Evolutionary conservation across 53 echinoderm and acorn worm genomes (phyloP).

Genomic region (Apostichopus leukothele): DNA sequence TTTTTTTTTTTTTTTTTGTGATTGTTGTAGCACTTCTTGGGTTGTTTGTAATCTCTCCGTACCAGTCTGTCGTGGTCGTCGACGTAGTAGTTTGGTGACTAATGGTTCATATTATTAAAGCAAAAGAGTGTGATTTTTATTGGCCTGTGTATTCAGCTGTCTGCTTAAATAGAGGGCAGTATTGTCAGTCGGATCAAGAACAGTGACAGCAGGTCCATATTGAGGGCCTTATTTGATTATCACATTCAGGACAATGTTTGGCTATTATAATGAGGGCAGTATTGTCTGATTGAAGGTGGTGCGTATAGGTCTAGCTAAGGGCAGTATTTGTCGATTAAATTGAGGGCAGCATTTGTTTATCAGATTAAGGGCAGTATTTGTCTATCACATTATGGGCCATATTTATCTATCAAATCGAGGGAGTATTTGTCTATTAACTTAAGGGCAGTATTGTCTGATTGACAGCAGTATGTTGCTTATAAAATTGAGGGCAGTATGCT

Average conservation of each 20-base stretch:
- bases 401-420: too few relatives aligned
- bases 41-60: conserved; percentile 38
- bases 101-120: conserved; percentile 12
- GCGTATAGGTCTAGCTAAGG: too few relatives aligned
- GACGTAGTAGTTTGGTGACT: conserved; percentile 23
- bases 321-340: too few relatives aligned
- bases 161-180: background rate
- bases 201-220: too few relatives aligned
- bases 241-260: too few relatives aligned
- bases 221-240: too few relatives aligned
- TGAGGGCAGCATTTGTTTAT: background rate
- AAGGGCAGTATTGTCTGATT: background rate
- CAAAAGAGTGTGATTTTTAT: background rate
- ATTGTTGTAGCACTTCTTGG: conserved; percentile 50
- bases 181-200: background rate
- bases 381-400: too few relatives aligned
- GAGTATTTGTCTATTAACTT: background rate
- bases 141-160: conserved; percentile 15
- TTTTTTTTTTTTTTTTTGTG: background rate
- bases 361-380: background rate
- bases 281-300: background rate
- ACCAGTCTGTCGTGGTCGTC: background rate
- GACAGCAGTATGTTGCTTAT: too few relatives aligned
- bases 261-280: background rate
- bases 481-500: too few relatives aligned